phyloP scores from a whole-genome alignment of 1,140 invertebrate genomes.

The Portunus trituberculatus region DNA sequence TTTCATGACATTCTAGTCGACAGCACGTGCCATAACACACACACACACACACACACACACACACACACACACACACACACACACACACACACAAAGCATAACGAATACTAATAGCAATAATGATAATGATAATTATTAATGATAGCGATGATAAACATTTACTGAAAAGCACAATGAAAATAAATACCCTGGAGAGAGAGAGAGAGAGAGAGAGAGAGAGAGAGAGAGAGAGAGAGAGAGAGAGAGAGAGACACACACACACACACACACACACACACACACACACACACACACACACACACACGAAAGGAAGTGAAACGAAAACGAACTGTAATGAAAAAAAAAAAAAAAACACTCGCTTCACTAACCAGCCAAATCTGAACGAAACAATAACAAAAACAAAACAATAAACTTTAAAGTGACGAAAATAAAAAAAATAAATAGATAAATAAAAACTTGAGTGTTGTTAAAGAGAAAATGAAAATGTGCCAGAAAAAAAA shows the following conservation, averaged over 20 bases:
- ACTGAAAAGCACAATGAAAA: neutral
- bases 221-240: too few species aligned
- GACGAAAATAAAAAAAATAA: neutral
- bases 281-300: neutral
- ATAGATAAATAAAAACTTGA: neutral
- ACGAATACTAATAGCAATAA: neutral
- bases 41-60: too few species aligned
- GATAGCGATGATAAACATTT: neutral
- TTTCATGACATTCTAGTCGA: too few species aligned
- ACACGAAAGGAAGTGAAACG: neutral
- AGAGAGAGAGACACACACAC: neutral
- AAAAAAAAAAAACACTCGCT: neutral
- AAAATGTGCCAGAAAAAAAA: neutral
- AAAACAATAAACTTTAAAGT: neutral
- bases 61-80: too few species aligned
- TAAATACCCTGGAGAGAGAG: too few species aligned
- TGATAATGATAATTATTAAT: neutral
- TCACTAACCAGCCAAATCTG: neutral
- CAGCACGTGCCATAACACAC: too few species aligned
- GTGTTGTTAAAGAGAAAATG: too few species aligned
- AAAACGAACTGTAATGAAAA: neutral
- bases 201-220: too few species aligned
- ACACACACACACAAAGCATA: too few species aligned
- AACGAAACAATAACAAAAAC: neutral
- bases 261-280: neutral